Conservation (phyloP, 2,888 invertebrate species). For the Platycnemis pennipes region DNA sequence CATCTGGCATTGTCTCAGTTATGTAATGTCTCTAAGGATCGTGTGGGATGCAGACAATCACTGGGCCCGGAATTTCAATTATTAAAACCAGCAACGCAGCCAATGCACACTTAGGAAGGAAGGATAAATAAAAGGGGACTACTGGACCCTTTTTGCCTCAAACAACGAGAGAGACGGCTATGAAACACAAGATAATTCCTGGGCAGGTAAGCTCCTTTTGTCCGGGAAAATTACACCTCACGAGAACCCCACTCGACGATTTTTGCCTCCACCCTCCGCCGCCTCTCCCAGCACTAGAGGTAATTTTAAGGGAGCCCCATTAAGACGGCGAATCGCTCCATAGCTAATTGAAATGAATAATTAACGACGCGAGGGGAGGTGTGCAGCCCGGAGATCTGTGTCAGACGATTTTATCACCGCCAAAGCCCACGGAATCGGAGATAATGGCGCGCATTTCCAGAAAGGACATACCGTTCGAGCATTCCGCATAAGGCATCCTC, state of each 20-base stretch:
- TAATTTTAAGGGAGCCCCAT: not conserved
- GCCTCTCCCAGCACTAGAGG: not conserved
- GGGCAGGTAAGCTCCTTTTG: not conserved
- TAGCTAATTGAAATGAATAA: not conserved
- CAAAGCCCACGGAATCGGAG: not conserved
- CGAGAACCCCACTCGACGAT: not conserved
- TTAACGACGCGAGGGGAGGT: not conserved
- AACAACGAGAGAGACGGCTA: too few relatives aligned
- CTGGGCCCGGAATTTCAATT: too few relatives aligned
- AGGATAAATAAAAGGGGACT: too few relatives aligned
- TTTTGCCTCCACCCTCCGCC: not conserved
- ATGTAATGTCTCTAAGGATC: too few relatives aligned
- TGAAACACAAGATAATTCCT: not conserved
- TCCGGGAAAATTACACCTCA: not conserved
- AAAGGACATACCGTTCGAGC: not conserved
- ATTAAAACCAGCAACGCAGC: too few relatives aligned
- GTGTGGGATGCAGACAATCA: too few relatives aligned
- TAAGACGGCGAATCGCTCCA: not conserved
- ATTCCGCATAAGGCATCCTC: not conserved
- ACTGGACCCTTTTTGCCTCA: too few relatives aligned
- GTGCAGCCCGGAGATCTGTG: not conserved
- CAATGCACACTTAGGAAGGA: too few relatives aligned
- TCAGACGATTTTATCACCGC: not conserved
- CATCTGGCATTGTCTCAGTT: too few relatives aligned
- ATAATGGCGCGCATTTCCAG: not conserved